These are phyloP conservation scores for Alcedo atthis DNA, from an alignment of 2,797 vertebrate species.

Conservation along the genomic window DNA sequence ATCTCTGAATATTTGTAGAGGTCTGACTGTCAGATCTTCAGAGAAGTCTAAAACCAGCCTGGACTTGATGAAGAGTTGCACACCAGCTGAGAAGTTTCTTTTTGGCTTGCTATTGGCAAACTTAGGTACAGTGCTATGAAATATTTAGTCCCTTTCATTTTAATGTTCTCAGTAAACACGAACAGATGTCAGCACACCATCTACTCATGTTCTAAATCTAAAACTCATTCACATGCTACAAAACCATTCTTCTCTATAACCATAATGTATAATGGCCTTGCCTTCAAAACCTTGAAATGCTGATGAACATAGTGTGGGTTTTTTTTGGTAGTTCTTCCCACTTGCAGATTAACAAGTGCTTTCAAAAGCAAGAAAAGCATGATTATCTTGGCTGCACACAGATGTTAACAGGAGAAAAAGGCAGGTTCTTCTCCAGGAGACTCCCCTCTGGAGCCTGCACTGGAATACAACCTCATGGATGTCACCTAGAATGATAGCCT, in stretches of 20 bases:
- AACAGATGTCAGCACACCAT: not conserved
- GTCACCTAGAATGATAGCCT: not conserved
- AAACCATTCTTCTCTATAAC: not conserved
- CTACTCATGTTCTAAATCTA: conserved; percentile 21
- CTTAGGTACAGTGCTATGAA: conserved; percentile 1
- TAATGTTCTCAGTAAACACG: conserved; percentile 24
- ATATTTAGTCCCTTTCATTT: conserved; percentile 19
- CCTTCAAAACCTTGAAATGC: not conserved
- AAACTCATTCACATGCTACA: not conserved
- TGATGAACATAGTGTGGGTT: not conserved
- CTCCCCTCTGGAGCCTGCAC: not conserved
- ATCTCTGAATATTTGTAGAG: not conserved
- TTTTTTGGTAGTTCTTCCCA: not conserved
- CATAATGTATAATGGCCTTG: not conserved
- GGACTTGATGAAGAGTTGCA: not conserved
- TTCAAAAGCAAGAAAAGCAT: not conserved
- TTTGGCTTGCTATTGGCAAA: not conserved
- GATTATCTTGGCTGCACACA: not conserved
- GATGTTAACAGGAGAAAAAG: not conserved
- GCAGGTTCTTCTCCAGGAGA: not conserved
- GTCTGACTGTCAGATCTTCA: not conserved
- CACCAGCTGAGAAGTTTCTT: conserved; percentile 19
- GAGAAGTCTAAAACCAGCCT: not conserved
- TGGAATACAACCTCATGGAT: not conserved
- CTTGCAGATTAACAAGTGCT: not conserved